phyloP scores from a whole-genome alignment of 2,888 invertebrate genomes.

The Ormyrus rosae region DNA sequence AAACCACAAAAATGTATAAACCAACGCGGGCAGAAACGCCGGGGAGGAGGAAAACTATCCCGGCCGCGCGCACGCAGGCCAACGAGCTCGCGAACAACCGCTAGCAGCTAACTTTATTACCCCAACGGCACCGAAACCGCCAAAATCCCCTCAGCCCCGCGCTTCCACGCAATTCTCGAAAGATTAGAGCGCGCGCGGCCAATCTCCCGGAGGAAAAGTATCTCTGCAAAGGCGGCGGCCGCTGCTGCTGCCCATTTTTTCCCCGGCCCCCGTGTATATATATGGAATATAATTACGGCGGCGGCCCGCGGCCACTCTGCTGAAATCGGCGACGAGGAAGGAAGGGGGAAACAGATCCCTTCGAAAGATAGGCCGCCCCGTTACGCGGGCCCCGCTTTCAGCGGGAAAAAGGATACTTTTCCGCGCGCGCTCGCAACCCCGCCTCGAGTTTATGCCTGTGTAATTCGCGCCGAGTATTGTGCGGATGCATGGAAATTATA shows the following conservation, averaged over 20 bases:
- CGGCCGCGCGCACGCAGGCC: not conserved
- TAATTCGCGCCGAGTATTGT: not conserved
- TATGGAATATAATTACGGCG: constrained; percentile 42
- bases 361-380: constrained; percentile 23
- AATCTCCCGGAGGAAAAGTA: too few species aligned
- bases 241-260: not conserved
- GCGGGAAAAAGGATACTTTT: too few species aligned
- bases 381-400: not conserved
- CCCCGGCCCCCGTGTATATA: not conserved
- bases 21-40: not conserved
- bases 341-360: constrained; percentile 15
- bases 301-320: not conserved
- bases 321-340: not conserved
- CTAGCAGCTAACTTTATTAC: constrained; percentile 8
- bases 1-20: too few species aligned
- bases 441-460: not conserved
- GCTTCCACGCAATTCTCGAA: too few species aligned
- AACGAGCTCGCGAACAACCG: not conserved
- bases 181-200: too few species aligned
- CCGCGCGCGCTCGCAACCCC: not conserved
- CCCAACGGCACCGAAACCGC: not conserved
- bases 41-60: too few species aligned
- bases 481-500: not conserved
- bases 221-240: not conserved
- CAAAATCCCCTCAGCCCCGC: not conserved